A percentile compares a stretch with the other conserved stretches of the same genome.
Evolutionary conservation across 2,797 vertebrate species (phyloP).

Genomic region (Scarus forsteni): DNA sequence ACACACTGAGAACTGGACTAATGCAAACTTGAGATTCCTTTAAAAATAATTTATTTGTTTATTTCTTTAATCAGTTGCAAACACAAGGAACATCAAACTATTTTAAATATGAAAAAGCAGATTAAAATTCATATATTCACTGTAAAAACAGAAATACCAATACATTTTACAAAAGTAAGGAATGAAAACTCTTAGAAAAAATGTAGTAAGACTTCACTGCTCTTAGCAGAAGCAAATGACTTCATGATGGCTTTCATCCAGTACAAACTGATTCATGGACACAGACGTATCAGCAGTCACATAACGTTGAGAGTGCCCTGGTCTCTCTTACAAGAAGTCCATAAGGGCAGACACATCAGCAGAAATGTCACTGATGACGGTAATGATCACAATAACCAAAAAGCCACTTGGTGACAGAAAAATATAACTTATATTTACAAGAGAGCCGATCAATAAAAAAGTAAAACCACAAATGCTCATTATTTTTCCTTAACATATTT

Average conservation of each 20-base stretch:
- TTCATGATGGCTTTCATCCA: neutral
- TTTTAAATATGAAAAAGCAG: constrained; percentile 20
- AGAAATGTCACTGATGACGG: neutral
- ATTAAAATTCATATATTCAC: constrained; percentile 31
- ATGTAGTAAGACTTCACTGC: no score
- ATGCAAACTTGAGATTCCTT: neutral
- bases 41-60: neutral
- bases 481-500: neutral
- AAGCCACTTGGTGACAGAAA: neutral
- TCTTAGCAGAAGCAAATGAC: no score
- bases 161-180: neutral
- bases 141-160: neutral
- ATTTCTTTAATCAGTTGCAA: constrained; percentile 7
- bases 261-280: neutral
- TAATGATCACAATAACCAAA: neutral
- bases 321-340: neutral
- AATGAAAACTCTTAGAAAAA: neutral
- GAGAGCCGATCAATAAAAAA: constrained; percentile 3
- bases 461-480: neutral
- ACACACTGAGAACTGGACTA: no score
- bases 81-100: neutral
- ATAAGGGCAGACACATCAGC: neutral
- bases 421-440: constrained; percentile 9
- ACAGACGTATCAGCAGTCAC: neutral
- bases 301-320: neutral